Evolutionary conservation across 2,113 vertebrate genomes (phyloP).

Genomic region (Marcusenius ussheri): DNA sequence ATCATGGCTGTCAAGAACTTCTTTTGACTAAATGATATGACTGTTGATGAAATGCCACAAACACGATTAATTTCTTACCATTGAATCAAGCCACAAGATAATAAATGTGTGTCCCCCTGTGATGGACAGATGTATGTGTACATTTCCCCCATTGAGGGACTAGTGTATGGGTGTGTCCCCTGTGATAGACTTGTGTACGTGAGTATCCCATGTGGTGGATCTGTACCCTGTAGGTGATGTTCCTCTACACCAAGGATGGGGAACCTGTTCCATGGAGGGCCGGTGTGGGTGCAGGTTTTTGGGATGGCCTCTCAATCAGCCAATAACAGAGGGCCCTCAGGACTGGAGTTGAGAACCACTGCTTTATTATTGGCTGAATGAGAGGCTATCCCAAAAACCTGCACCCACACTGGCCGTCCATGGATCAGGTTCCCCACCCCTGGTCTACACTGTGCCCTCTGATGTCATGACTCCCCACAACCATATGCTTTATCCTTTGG

Average conservation of each 20-base stretch:
- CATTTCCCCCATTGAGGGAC: neutral
- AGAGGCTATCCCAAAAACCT: too few species aligned
- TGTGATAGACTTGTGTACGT: neutral
- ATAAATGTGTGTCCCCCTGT: neutral
- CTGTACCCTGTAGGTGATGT: neutral
- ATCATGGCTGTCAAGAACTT: neutral
- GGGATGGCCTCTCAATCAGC: too few species aligned
- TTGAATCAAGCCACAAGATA: neutral
- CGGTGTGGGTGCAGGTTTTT: too few species aligned
- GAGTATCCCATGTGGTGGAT: neutral
- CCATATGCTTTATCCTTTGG: neutral
- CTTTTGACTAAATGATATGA: neutral
- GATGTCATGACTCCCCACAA: neutral
- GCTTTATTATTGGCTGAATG: too few species aligned
- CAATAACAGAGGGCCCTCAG: too few species aligned
- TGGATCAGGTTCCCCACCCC: too few species aligned
- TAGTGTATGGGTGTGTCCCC: neutral
- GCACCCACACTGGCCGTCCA: too few species aligned
- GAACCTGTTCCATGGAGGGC: too few species aligned
- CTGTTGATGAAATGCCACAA: neutral
- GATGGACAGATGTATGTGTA: neutral
- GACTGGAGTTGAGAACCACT: too few species aligned
- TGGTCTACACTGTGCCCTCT: neutral
- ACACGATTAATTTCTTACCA: neutral
- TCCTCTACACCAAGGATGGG: neutral